Evolutionary conservation across 2,797 vertebrate genomes (phyloP).

Genomic region (Alexandromys oeconomus): DNA sequence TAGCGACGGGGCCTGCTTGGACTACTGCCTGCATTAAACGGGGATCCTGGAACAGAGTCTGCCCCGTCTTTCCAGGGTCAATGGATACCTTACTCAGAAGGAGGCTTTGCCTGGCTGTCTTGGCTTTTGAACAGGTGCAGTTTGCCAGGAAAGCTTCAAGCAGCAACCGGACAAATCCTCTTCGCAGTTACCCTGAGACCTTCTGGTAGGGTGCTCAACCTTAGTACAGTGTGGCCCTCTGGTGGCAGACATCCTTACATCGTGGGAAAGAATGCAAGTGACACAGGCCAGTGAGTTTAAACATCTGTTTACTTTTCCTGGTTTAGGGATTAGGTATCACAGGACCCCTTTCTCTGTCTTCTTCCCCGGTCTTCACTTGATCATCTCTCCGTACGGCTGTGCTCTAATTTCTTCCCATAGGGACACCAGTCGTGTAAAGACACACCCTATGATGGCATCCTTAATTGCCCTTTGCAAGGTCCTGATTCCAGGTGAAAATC

Average conservation of each 20-base stretch:
- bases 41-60: not conserved
- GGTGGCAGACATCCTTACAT: conserved; percentile 40
- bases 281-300: not conserved
- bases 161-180: not conserved
- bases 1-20: not conserved
- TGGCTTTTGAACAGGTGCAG: not conserved
- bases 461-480: not conserved
- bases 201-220: not conserved
- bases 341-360: not conserved
- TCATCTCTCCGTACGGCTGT: not conserved
- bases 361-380: not conserved
- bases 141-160: not conserved
- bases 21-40: not conserved
- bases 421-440: not conserved
- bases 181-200: not conserved
- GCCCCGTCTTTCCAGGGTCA: not conserved
- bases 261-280: not conserved
- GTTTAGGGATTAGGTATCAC: not conserved
- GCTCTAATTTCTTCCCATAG: not conserved
- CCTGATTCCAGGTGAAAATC: not conserved
- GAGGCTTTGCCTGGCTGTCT: not conserved
- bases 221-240: conserved; percentile 70
- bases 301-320: not conserved
- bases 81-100: not conserved
- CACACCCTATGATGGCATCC: not conserved